A percentile compares a stretch with the other conserved stretches of the same genome.
phyloP scores from a whole-genome alignment of 2,797 vertebrate genomes.

The Sus cebifrons region DNA sequence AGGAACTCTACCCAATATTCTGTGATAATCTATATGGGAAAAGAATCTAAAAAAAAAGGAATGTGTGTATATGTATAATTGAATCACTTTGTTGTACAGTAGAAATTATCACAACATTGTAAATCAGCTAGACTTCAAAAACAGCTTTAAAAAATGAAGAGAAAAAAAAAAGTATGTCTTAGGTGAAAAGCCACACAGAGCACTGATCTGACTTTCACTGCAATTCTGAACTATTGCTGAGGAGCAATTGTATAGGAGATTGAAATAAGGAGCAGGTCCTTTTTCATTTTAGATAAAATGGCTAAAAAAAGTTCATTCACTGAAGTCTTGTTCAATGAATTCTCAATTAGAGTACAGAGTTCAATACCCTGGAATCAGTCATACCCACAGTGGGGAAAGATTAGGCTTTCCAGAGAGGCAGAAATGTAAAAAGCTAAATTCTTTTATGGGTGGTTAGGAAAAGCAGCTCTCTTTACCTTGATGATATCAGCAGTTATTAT shows the following conservation, averaged over 20 bases:
- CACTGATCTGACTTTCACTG: neutral
- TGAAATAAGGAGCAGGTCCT: constrained; percentile 75
- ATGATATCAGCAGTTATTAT: constrained; percentile 74
- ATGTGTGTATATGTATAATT: too few species aligned
- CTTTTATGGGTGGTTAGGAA: constrained; percentile 66
- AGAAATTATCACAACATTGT: too few species aligned
- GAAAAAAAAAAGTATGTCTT: constrained; percentile 6
- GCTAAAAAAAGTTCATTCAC: constrained; percentile 64
- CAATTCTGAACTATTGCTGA: constrained; percentile 45
- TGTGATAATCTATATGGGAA: too few species aligned
- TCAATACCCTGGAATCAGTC: constrained; percentile 49
- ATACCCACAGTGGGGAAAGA: neutral
- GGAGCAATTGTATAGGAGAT: constrained; percentile 62
- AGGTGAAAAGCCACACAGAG: constrained; percentile 25
- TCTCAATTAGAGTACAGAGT: constrained; percentile 65
- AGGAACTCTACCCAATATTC: too few species aligned
- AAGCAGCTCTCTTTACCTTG: constrained; percentile 74
- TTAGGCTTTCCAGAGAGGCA: constrained; percentile 3
- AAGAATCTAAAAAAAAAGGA: too few species aligned
- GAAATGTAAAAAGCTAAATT: constrained; percentile 64
- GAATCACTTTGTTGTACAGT: too few species aligned
- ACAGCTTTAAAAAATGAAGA: too few species aligned
- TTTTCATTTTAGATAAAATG: constrained; percentile 72
- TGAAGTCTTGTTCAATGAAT: constrained; percentile 74
- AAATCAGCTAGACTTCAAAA: too few species aligned